These are phyloP conservation scores for Protula sp. DNA, from an alignment of 2,888 invertebrate genomes.

Conservation along the genomic window DNA sequence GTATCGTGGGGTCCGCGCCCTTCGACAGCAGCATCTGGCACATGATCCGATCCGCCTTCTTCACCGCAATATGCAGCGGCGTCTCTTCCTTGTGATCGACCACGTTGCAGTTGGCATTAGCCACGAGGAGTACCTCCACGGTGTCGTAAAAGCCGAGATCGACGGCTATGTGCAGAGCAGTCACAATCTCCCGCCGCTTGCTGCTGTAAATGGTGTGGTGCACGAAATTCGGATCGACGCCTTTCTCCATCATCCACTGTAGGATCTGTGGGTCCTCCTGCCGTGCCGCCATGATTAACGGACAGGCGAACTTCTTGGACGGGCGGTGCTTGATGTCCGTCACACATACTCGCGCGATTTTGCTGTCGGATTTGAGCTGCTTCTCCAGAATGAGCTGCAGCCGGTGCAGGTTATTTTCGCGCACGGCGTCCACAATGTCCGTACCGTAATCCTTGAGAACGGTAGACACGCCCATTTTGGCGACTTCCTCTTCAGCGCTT, in stretches of 20 bases:
- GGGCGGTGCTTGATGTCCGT: conserved; percentile 30
- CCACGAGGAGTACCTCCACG: conserved; percentile 21
- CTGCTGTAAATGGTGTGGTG: conserved; percentile 28
- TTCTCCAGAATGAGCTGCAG: conserved; percentile 24
- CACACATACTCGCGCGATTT: conserved; percentile 25
- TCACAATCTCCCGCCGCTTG: conserved; percentile 22
- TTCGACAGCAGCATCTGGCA: conserved; percentile 25
- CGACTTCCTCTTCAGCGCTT: not conserved
- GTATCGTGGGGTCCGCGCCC: conserved; percentile 25
- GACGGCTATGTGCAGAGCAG: conserved; percentile 27
- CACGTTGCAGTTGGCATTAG: conserved; percentile 26
- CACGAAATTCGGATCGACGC: conserved; percentile 27
- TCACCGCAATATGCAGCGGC: conserved; percentile 28
- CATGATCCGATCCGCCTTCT: conserved; percentile 25
- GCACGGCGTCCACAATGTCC: conserved; percentile 28
- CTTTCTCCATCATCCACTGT: conserved; percentile 26
- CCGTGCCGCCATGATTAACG: conserved; percentile 28
- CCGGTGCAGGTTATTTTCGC: conserved; percentile 24
- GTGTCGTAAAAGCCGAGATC: conserved; percentile 24
- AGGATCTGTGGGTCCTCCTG: conserved; percentile 26
- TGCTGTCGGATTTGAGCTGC: conserved; percentile 20
- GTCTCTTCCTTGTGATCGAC: conserved; percentile 28
- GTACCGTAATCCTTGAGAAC: conserved; percentile 26
- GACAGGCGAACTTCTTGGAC: conserved; percentile 30
- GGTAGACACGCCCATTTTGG: conserved; percentile 24